Base-by-base conservation (phyloP, 2,888 invertebrate genomes). In the Salpingus planirostris region DNA sequence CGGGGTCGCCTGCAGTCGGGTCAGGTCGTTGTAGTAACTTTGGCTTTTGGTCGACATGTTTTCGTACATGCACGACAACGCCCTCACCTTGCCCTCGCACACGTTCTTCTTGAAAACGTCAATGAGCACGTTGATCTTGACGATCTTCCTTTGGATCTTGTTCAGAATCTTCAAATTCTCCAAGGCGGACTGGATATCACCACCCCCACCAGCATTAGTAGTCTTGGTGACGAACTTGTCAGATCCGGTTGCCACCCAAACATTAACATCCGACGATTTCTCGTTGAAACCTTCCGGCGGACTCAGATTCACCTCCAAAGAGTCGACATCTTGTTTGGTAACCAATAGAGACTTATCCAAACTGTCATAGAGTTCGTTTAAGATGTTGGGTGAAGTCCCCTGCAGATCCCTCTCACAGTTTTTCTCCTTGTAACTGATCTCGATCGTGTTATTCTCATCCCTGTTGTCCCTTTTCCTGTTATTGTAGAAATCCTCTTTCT, bases 41-140 rank as follows among this genome's bases (percentile, higher is more conserved):
- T 44, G 69, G 59, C 58, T 56, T 21, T 47, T 52, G 0, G 78
- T 78, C n/a, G n/a, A n/a, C 47, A 81, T 54, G 46, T 75, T 78
- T 50, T 82, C 81, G 51, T 80, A 82, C 62, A 81, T 80, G 57
- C 74, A 73, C 0, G 81, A 80, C 11, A 82, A 55, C 3, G 78
- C 70, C 58, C 78, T 74, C 0, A 82, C 81, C 43, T 78, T 77
- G 7, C 38, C 80, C 35, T 77, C 77, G 50, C 76, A 74, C 49
- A 81, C 71, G 48, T 80, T 80, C 3, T 73, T 64, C 31, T 54
- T 59, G 40, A 59, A 60, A 21, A 63, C 54, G 24, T 65, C 78
- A 2, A 81, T 79, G 12, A 82, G 52, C 47, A 74, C 76, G 50
- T 80, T 80, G 15, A 82, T 80, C 15, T 79, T 77, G 50, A 77